A percentile compares a stretch with the other conserved stretches of the same genome.
These are phyloP conservation scores for Catharus fuscescens DNA, from an alignment of 2,113 vertebrate species.

Conservation along the genomic window DNA sequence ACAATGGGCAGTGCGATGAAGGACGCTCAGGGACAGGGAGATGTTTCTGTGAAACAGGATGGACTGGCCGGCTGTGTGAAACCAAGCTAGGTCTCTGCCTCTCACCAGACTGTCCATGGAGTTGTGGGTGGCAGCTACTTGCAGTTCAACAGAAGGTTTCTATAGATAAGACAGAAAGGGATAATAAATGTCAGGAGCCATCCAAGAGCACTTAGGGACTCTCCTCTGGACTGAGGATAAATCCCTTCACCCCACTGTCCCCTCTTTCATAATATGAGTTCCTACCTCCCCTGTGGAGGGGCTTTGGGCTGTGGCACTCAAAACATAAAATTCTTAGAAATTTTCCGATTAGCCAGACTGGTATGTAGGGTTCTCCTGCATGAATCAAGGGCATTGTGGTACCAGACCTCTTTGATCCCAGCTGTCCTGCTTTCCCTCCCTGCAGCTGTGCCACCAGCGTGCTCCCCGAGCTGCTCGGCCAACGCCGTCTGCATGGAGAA, in stretches of 20 bases:
- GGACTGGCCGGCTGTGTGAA: slow-evolving; percentile 86
- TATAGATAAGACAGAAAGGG: not conserved
- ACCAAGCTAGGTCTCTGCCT: slow-evolving; percentile 74
- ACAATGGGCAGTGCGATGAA: slow-evolving; percentile 83
- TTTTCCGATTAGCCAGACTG: not conserved
- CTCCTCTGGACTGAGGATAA: not conserved
- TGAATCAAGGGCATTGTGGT: not conserved
- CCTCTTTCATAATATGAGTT: not conserved
- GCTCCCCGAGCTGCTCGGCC: slow-evolving; percentile 82
- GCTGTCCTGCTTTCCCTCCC: not conserved
- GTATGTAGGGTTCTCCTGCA: not conserved
- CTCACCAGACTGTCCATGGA: not conserved
- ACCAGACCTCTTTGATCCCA: not conserved
- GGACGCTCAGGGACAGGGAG: slow-evolving; percentile 80
- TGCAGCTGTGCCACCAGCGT: slow-evolving; percentile 72
- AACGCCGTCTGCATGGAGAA: slow-evolving; percentile 84
- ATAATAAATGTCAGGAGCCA: not conserved
- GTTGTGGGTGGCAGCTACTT: fast-evolving
- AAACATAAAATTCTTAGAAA: not conserved
- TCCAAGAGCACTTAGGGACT: not conserved
- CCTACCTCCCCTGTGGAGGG: not conserved
- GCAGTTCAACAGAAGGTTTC: not conserved
- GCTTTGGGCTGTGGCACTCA: not conserved
- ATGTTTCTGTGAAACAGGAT: slow-evolving; percentile 88
- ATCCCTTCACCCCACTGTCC: not conserved